phyloP scores from a whole-genome alignment of 2,113 vertebrate species.

The Spilogale gracilis region DNA sequence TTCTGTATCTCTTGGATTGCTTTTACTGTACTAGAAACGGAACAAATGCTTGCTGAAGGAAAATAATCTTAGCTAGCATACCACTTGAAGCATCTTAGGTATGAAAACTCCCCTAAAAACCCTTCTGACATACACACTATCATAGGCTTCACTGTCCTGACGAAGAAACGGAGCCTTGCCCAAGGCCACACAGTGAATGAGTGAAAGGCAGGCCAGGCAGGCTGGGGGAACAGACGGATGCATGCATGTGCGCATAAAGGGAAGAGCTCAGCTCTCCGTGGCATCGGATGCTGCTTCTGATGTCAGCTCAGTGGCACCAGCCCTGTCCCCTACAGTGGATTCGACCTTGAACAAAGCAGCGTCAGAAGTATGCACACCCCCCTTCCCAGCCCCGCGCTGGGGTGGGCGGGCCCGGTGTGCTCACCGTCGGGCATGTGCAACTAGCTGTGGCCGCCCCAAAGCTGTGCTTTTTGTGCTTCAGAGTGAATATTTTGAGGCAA shows the following conservation, averaged over 20 bases:
- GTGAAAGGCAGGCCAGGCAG: neutral
- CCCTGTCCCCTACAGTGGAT: neutral
- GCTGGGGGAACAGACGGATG: neutral
- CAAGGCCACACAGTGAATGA: neutral
- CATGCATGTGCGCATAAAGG: neutral
- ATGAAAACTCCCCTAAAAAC: neutral
- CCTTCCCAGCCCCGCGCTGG: neutral
- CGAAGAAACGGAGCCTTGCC: constrained; percentile 17
- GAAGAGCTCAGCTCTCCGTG: neutral
- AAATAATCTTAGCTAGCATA: neutral
- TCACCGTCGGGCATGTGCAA: neutral
- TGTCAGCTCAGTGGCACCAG: neutral
- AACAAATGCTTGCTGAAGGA: constrained; percentile 1
- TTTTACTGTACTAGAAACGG: neutral
- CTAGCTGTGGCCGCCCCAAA: neutral
- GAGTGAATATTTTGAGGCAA: neutral
- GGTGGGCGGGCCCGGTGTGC: neutral
- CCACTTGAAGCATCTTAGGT: constrained; percentile 6
- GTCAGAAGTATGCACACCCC: neutral
- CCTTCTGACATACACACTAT: neutral
- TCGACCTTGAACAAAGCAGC: neutral
- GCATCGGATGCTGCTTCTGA: neutral
- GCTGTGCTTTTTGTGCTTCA: neutral
- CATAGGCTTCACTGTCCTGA: neutral
- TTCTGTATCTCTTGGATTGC: neutral